Base-by-base conservation (phyloP, 2,888 invertebrate species). In the Polyommatus icarus region DNA sequence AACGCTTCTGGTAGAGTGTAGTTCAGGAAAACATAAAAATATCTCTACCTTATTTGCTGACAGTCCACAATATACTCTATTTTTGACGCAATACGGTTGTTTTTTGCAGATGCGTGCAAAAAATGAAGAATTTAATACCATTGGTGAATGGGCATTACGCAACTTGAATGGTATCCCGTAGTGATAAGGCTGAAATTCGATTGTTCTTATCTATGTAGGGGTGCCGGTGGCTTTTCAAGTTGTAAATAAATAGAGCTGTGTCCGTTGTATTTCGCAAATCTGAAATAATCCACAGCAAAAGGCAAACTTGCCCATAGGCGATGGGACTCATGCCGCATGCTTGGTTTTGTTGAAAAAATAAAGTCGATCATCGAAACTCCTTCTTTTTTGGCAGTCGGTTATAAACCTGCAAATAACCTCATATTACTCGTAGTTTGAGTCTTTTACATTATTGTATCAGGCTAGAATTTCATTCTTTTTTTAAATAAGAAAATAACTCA, bases 211-310 rank as follows among this genome's bases (percentile, higher is more conserved):
- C 83, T 86, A 84, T 85, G 84, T 86, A 86, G 88, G 89, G 88
- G 85, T 78, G 86, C 82, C 81, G 81, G 82, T 84, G 84, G 85
- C 88, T 87, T 89, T 91, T 89, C 83, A 86, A 87, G 88, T 80
- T 85, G 84, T 82, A 82, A 83, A 77, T 82, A 80, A 82, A 87
- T 87, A 87, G 76, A 83, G 79, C 77, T 78, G 88, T 90, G 87
- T 91, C 88, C 91, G 91, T 85, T 87, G 83, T 61, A 40, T 57
- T 46, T 40, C 40, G 67, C 20, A 79, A 79, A 78, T 71, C 20
- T 46, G n/a, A 71, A 67, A 76, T 40, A 67, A 50, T 76, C 29
- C 18, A 20, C 67, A 32, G 67, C 29, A 67, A 67, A 67, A 29
- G 29, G 18, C 67, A 32, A 67, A 67, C 67, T 67, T 67, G 67